Conservation (phyloP, 2,797 vertebrate species). For the Sebastes alutus region DNA sequence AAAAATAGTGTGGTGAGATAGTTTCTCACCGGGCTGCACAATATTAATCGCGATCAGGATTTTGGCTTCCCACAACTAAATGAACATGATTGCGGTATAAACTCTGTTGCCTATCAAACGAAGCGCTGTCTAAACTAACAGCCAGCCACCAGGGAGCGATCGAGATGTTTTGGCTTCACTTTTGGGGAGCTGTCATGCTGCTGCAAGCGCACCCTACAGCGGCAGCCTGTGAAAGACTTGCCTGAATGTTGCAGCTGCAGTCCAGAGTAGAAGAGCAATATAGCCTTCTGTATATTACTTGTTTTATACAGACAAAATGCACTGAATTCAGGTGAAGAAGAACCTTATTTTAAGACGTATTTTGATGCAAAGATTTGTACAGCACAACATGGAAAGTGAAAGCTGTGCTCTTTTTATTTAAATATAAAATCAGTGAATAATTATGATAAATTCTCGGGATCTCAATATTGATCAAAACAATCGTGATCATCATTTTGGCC, state of each 20-base stretch:
- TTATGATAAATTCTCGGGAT: neutral
- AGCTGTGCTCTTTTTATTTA: neutral
- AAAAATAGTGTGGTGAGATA: neutral
- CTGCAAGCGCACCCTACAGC: too few species aligned
- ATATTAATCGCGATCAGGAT: too few species aligned
- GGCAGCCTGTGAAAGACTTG: neutral
- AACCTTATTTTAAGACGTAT: rapidly evolving
- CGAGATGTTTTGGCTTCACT: too few species aligned
- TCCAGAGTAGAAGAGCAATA: rapidly evolving
- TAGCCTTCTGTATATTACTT: neutral
- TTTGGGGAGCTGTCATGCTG: too few species aligned
- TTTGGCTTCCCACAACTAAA: too few species aligned
- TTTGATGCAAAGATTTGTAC: neutral
- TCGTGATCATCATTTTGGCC: too few species aligned
- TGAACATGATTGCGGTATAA: rapidly evolving
- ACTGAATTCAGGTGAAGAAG: neutral
- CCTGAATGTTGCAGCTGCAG: neutral
- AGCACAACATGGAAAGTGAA: neutral
- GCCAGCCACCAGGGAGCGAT: too few species aligned
- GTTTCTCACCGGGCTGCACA: neutral
- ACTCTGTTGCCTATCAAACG: too few species aligned
- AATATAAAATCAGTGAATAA: neutral
- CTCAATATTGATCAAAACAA: too few species aligned
- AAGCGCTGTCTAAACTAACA: too few species aligned
- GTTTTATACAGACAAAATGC: neutral